Evolutionary conservation across 2,113 vertebrate species (phyloP), one percentile per base, ranked within the genome.

Genomic region (Corythornis cristatus): DNA sequence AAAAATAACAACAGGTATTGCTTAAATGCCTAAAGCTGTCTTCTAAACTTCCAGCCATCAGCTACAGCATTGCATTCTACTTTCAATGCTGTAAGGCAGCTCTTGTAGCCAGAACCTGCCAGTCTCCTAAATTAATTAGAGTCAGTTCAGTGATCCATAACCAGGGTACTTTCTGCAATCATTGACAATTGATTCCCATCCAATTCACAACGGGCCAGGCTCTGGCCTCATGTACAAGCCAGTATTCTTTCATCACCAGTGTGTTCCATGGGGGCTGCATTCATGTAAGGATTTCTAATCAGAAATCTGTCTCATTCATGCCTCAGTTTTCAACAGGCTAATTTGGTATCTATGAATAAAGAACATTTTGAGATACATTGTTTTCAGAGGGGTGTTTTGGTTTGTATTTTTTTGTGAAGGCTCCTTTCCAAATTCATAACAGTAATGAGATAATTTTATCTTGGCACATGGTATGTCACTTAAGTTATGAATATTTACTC

Each of bases 101-200:
- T 78, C 42, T 57, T 33, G 21, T 70, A 51, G 11, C 54, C 78
- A 62, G 87, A 93, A 65, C 43, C 46, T 90, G 92, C 73, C 90
- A 93, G 48, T 58, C 85, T 86, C 60, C 72, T 80, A 78, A 94
- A 96, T 90, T 91, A 84, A 88, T 93, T 79, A 88, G 83, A 89
- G 79, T 20, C 84, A 80, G 67, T 57, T 93, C 93, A 80, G 12
- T 57, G 92, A 95, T 88, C 83, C 90, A 54, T 58, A 95, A 37
- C 64, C 74, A 76, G n/a, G 43, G 35, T 35, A 29, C 57, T 88
- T 90, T 91, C 89, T 90, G 60, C 80, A 87, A 12, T 89, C 89
- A 85, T 2, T 62, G 94, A 46, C 89, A 86, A 87, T 66, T 77
- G 93, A 88, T 66, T 95, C 62, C 80, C 45, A 53, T 78, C 71